Evolutionary conservation across 2,113 vertebrate species (phyloP), one percentile per base, ranked within the genome.

Genomic region (Danio rerio): DNA sequence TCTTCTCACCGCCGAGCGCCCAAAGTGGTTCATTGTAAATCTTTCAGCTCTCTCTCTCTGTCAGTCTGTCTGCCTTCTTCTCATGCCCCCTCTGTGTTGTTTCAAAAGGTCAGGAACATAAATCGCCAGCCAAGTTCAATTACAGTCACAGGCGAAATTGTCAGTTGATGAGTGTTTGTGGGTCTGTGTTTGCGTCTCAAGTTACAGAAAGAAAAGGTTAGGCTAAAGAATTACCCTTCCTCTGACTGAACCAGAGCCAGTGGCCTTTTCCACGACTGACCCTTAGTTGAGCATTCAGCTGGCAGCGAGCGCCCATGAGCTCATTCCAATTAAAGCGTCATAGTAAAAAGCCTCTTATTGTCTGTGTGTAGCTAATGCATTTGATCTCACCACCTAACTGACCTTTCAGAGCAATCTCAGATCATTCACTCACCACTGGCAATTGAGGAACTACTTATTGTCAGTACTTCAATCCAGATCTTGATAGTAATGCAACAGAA

Each of bases 131-230:
- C 20, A 81, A 45, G 13, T 73, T 84, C 62, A 66, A 86, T 86
- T 82, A 80, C 65, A 66, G 50, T 40, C 20, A 53, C 43, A 45
- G 31, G 69, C 40, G 18, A 68, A 81, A 84, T 81, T 21, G 85
- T 78, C 83, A 52, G 81, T 82, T 79, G 61, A 79, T 79, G 76
- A 9, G 70, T 70, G 56, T 78, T 61, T 79, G 56, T 81, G 74
- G 53, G 71, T 56, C 18, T 70, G 40, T 81, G 50, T 81, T 6
- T 78, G 40, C 40, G 11, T 80, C 58, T 74, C 45, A 10, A 50
- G 85, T 79, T 78, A 74, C 53, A 10, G 72, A 55, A 76, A 62
- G 73, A 74, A 69, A 84, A 86, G 85, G 82, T 86, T 86, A 84
- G 49, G 53, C 68, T 40, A 83, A 86, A 84, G 40, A 74, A 81